Conservation (phyloP, 2,113 vertebrate genomes). For the Trochalopteron elliotii region DNA sequence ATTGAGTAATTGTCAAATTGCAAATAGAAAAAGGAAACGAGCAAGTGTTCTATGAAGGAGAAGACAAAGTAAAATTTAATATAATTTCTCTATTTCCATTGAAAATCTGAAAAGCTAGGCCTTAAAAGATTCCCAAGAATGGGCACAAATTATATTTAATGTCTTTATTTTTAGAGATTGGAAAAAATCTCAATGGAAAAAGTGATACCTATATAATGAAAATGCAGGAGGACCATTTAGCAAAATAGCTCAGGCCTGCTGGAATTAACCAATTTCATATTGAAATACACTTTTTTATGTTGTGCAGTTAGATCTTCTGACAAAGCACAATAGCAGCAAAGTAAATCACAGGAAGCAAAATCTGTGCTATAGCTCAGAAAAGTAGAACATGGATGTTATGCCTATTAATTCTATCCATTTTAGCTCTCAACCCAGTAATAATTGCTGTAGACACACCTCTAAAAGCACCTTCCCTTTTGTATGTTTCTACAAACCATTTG, state of each 20-base stretch:
- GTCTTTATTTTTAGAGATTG: not conserved
- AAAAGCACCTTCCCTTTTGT: not conserved
- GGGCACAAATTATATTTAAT: not conserved
- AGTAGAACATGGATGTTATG: not conserved
- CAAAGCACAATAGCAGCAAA: not conserved
- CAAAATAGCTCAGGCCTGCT: not conserved
- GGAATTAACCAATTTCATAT: not conserved
- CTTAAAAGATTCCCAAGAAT: not conserved
- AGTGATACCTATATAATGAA: not conserved
- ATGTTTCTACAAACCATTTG: constrained; percentile 43
- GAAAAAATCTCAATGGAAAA: not conserved
- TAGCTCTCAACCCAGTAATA: not conserved
- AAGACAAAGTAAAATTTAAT: not conserved
- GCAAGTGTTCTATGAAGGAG: not conserved
- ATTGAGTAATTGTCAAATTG: not conserved
- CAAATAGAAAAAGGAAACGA: not conserved
- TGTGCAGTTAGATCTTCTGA: not conserved
- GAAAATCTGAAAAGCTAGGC: not conserved
- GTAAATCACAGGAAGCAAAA: not conserved
- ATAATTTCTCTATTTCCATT: not conserved
- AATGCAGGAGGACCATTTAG: not conserved
- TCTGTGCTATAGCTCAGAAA: not conserved
- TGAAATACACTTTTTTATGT: not conserved
- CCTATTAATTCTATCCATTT: not conserved
- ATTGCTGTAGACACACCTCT: not conserved